A percentile compares a stretch with the other conserved stretches of the same genome.
Conservation (phyloP, 2,113 vertebrate species). For the Clarias macrocephalus region DNA sequence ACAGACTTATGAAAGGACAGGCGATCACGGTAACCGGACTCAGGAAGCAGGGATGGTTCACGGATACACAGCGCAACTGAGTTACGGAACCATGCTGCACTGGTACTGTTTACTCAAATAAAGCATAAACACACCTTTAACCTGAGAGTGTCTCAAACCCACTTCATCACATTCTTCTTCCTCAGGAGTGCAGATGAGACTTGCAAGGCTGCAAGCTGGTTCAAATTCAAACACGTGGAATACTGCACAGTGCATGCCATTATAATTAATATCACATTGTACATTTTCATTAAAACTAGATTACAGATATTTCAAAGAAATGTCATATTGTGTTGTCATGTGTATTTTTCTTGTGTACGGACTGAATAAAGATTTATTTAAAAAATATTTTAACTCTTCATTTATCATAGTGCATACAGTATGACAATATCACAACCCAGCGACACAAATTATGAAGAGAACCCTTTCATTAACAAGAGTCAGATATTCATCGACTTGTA, state of each 20-base stretch:
- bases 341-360: background rate
- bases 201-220: background rate
- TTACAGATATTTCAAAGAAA: background rate
- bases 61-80: conserved; percentile 20
- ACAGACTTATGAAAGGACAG: conserved; percentile 45
- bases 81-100: background rate
- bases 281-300: background rate
- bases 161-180: conserved; percentile 3
- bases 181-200: background rate
- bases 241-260: background rate
- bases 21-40: conserved; percentile 24
- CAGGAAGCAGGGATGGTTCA: conserved; percentile 39
- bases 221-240: background rate
- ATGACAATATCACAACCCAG: background rate
- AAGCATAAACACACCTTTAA: conserved; percentile 55
- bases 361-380: conserved; percentile 15
- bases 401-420: background rate
- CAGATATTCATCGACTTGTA: background rate
- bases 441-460: background rate
- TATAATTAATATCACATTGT: background rate
- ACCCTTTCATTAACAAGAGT: background rate
- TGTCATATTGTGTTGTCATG: background rate
- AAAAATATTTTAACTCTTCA: background rate
- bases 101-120: conserved; percentile 42
- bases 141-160: conserved; percentile 19